Base-by-base conservation (phyloP, 2,888 invertebrate species). In the Psococerastis gibbosa region DNA sequence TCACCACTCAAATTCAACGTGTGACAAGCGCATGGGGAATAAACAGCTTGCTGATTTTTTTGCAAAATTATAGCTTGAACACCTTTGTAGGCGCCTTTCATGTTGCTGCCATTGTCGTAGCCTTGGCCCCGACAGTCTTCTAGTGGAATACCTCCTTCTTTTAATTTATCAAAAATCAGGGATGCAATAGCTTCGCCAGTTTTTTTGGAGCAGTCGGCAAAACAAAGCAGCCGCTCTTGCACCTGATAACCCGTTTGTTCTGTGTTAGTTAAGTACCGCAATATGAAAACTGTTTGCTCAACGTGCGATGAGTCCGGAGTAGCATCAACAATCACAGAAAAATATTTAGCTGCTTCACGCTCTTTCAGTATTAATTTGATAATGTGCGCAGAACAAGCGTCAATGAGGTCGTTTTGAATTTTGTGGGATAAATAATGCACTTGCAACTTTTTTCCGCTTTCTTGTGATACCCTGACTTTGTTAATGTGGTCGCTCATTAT, bases 101-200 rank as follows among this genome's bases (percentile, higher is more conserved):
- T 51, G 41, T 50, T 50, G 18, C 48, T 45, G 5, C 49, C 51
- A 45, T 52, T 52, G 45, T 50, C 48, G 34, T 49, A 52, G 13
- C 49, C 49, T 43, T 51, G 48, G 5, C 49, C 47, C 42, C 49
- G 45, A 22, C 49, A 49, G 46, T 51, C 34, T 35, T 49, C 44
- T n/a, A 51, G 47, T 17, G 48, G 41, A 33, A 50, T 35, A 15
- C 45, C 42, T 47, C 47, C 41, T 22, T 46, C 41, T 20, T 43
- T 42, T 41, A 47, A 27, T 23, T 43, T 32, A 22, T 44, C 31
- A 17, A 46, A 32, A 17, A 46, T 34, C 11, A 46, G 38, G n/a
- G 44, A 35, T 13, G 44, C 35, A 35, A 46, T 22, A 32, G 42
- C 38, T 42, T 47, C 33, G 35, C 44, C 46, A 35, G 32, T 48